A percentile compares a stretch with the other conserved stretches of the same genome.
phyloP scores from a whole-genome alignment of 2,113 vertebrate species.

The Sylvicapra grimmia region DNA sequence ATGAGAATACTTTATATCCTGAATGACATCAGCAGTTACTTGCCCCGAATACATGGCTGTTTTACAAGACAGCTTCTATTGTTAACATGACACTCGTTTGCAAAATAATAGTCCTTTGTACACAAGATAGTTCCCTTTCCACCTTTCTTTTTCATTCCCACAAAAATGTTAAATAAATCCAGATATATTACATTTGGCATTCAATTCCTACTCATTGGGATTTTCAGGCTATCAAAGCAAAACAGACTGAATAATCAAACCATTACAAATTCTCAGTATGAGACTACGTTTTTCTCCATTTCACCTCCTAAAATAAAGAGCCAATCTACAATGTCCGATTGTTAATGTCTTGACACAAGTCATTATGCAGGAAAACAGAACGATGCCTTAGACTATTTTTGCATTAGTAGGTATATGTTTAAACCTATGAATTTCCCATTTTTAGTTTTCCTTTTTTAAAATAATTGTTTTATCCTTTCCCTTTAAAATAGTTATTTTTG shows the following conservation, averaged over 20 bases:
- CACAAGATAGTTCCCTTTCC: neutral
- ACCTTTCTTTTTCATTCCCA: slow-evolving; percentile 18
- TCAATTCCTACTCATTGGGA: slow-evolving; percentile 32
- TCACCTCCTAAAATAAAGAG: neutral
- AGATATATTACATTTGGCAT: slow-evolving; percentile 44
- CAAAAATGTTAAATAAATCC: slow-evolving; percentile 54
- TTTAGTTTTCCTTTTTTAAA: neutral
- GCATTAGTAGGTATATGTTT: neutral
- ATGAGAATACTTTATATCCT: slow-evolving; percentile 65
- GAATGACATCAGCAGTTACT: slow-evolving; percentile 63
- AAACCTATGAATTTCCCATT: neutral
- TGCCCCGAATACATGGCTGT: slow-evolving; percentile 52
- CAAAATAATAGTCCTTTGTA: slow-evolving; percentile 45
- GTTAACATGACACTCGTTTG: slow-evolving; percentile 61
- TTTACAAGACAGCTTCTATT: slow-evolving; percentile 66
- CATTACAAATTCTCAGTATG: neutral
- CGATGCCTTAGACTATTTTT: neutral
- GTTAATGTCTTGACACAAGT: neutral
- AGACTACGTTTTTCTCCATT: neutral
- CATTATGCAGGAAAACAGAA: neutral
- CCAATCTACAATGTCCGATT: neutral
- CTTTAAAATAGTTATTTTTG: neutral
- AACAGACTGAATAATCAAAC: slow-evolving; percentile 23
- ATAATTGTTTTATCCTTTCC: neutral
- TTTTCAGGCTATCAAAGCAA: slow-evolving; percentile 6